These are phyloP conservation scores for Trematocara unimaculatum DNA, from an alignment of 2,113 vertebrate species.

Conservation along the genomic window DNA sequence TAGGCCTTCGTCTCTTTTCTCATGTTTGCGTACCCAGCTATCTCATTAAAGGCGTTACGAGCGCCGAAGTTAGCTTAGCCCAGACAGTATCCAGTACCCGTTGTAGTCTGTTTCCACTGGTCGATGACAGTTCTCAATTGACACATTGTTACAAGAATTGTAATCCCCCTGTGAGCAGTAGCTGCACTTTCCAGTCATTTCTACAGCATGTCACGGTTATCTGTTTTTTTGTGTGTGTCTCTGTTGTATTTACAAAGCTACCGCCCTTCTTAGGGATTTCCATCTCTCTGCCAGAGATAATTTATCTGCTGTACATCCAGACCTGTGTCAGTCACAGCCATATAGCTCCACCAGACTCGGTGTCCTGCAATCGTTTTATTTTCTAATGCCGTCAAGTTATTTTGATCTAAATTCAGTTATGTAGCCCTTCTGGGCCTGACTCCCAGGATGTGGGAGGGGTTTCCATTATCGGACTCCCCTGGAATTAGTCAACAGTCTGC, in stretches of 20 bases:
- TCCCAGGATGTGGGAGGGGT: slow-evolving; percentile 30
- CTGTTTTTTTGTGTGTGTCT: background rate
- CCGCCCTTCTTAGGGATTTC: background rate
- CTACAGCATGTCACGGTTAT: background rate
- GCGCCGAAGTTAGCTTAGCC: background rate
- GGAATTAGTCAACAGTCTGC: slow-evolving; percentile 2
- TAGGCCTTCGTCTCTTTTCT: slow-evolving; percentile 50
- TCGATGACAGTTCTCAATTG: slow-evolving; percentile 49
- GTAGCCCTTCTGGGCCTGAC: slow-evolving; percentile 18
- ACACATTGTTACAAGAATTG: slow-evolving; percentile 4
- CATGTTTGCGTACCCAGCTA: background rate
- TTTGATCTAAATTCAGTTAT: background rate
- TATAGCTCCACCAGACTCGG: background rate
- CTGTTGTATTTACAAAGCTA: background rate
- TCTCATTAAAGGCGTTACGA: background rate
- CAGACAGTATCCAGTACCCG: background rate
- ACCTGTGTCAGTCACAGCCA: background rate
- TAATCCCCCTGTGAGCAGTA: background rate
- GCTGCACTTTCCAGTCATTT: background rate
- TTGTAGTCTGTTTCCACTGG: slow-evolving; percentile 13
- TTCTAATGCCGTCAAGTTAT: background rate
- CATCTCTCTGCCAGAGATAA: background rate
- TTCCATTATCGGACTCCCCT: slow-evolving; percentile 20
- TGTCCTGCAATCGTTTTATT: background rate
- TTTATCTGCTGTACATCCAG: background rate